Conservation (phyloP, 2,888 invertebrate genomes). For the Germaria angustata region DNA sequence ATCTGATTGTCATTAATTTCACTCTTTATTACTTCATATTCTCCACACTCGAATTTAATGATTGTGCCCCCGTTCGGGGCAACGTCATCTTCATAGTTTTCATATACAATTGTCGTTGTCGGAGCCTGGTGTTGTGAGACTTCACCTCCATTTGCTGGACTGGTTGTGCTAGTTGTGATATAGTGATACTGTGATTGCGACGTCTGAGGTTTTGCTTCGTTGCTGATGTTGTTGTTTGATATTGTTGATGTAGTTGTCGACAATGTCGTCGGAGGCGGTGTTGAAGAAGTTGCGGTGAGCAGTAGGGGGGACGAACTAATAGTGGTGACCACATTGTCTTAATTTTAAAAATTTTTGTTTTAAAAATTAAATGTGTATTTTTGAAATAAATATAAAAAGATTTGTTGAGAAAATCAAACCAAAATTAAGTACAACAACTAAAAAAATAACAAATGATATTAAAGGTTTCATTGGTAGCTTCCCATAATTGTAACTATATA, state of each 20-base stretch:
- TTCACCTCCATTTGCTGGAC: constrained; percentile 66
- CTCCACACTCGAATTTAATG: constrained; percentile 68
- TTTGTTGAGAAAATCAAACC: constrained; percentile 60
- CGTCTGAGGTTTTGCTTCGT: constrained; percentile 37
- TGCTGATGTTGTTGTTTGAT: constrained; percentile 37
- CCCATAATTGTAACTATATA: not conserved
- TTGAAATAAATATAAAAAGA: constrained; percentile 64
- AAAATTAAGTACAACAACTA: constrained; percentile 38
- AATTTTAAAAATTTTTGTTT: constrained; percentile 78
- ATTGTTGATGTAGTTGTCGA: constrained; percentile 60
- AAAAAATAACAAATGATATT: constrained; percentile 5
- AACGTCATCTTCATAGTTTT: constrained; percentile 74
- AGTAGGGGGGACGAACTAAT: constrained; percentile 78
- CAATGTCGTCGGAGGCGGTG: constrained; percentile 67
- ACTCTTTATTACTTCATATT: constrained; percentile 65
- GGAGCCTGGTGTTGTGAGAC: constrained; percentile 74
- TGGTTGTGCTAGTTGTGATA: constrained; percentile 72
- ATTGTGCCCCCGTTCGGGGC: constrained; percentile 65
- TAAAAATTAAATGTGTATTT: constrained; percentile 72
- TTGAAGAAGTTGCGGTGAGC: constrained; percentile 70
- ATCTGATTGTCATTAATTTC: constrained; percentile 59
- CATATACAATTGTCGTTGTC: constrained; percentile 76
- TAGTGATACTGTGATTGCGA: constrained; percentile 74
- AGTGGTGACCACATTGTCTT: constrained; percentile 80
- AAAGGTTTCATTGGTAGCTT: not conserved